These are phyloP conservation scores for Phoenicopterus ruber DNA, from an alignment of 2,113 vertebrate species.

Conservation along the genomic window DNA sequence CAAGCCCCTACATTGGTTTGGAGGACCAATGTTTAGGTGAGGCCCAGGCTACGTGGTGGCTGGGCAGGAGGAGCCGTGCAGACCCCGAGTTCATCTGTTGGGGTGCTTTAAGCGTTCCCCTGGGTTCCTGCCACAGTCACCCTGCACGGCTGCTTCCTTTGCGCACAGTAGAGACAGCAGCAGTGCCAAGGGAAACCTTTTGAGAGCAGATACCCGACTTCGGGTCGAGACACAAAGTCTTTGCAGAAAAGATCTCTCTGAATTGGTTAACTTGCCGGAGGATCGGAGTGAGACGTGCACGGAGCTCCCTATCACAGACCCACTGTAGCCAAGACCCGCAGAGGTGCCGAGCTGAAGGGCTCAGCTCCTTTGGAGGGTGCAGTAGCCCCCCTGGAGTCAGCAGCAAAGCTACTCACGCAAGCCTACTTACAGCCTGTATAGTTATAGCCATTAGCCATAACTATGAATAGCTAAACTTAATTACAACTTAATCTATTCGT, in stretches of 20 bases:
- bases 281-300: fast-evolving
- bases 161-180: background rate
- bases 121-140: background rate
- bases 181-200: background rate
- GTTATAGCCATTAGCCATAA: background rate
- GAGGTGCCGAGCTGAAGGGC: background rate
- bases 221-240: background rate
- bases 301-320: background rate
- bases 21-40: fast-evolving
- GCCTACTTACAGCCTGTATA: background rate
- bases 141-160: background rate
- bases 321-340: background rate
- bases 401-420: background rate
- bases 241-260: background rate
- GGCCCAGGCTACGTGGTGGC: background rate
- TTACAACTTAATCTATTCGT: background rate
- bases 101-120: background rate
- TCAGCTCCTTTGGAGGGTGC: background rate
- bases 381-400: background rate
- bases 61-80: background rate
- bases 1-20: background rate
- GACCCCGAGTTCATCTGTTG: background rate
- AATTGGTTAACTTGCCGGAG: background rate
- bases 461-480: background rate
- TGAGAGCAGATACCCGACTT: background rate